These are phyloP conservation scores for Phasianus colchicus DNA, from an alignment of 2,113 vertebrate genomes.

Conservation along the genomic window DNA sequence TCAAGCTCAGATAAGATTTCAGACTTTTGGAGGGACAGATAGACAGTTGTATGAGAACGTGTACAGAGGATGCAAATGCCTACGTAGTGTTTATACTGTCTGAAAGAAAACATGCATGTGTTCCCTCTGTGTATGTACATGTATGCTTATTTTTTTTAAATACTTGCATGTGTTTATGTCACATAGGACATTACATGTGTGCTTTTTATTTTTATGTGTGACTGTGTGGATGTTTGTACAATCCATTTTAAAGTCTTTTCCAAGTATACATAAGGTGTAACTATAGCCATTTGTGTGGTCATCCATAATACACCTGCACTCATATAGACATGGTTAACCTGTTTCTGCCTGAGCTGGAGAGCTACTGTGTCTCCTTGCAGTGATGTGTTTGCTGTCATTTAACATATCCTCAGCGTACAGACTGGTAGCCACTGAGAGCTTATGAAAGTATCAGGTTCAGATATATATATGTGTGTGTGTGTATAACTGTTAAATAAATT, in stretches of 20 bases:
- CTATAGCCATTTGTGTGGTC: neutral
- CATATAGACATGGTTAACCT: neutral
- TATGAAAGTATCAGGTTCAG: neutral
- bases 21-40: neutral
- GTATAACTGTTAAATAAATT: neutral
- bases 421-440: neutral
- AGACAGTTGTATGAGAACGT: neutral
- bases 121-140: fast-evolving
- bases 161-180: neutral
- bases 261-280: neutral
- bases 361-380: neutral
- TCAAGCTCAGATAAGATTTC: neutral
- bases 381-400: neutral
- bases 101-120: neutral
- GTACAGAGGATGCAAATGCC: neutral
- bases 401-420: neutral
- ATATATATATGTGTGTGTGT: neutral
- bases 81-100: neutral
- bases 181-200: neutral
- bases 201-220: neutral
- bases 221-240: neutral
- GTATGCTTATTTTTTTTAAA: neutral
- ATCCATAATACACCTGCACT: neutral
- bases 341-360: neutral
- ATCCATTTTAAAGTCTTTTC: neutral